Evolutionary conservation across 2,797 vertebrate genomes (phyloP), one percentile per base, ranked within the genome.

Genomic region (Anas capensis): DNA sequence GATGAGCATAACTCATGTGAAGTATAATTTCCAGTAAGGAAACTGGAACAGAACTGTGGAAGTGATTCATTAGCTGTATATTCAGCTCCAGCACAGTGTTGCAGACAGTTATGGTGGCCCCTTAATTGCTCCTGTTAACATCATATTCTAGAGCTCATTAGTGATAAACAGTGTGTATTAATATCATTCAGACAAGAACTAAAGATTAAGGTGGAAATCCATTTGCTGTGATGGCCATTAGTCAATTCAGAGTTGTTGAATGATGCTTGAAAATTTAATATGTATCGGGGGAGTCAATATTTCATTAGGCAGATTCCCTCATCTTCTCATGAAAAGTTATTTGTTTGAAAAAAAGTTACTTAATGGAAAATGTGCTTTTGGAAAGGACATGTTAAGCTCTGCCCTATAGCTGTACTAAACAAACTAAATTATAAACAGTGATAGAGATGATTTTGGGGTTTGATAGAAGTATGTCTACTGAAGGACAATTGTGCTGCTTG

Each of bases 81-180:
- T 87, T 95, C 91, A 85, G 61, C 65, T 86, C 69, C 65, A 86
- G 53, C 62, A 75, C 46, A 10, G 92, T 31, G 62, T 27, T 94
- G 66, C 88, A 95, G 91, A 82, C 58, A 92, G 88, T 94, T 95
- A 90, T 2, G 15, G 53, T 54, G 64, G 53, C 75, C 86, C 86
- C 75, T 96, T 96, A 96, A 97, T 97, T 95, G 93, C 94, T 77
- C 95, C 90, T 94, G 93, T 95, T 96, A 97, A 95, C 91, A 95
- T 82, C 83, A 94, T 82, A 92, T 95, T 95, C 94, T 95, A 85
- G 88, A 95, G 90, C 93, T 97, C 96, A 95, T 97, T 97, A 97
- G 90, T 82, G 91, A 96, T 78, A 95, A 97, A 96, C 95, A 97
- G 90, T 96, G 94, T 85, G 57, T 93, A 93, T 96, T 95, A 96